Evolutionary conservation across 2,113 vertebrate species (phyloP).

Genomic region (Pithys albifrons): DNA sequence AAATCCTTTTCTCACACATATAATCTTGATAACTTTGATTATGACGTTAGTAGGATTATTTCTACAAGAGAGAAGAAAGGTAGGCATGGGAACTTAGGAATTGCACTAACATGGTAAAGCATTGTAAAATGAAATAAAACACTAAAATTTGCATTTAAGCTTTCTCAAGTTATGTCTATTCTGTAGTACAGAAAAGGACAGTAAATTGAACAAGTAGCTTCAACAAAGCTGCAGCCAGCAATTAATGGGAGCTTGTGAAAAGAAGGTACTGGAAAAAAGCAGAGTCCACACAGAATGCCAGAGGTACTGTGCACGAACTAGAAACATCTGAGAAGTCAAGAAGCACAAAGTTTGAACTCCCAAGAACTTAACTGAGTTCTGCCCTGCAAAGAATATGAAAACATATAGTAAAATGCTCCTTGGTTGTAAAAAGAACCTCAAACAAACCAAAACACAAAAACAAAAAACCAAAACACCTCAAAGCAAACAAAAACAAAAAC

Average conservation of each 20-base stretch:
- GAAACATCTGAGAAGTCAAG: neutral
- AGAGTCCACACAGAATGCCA: neutral
- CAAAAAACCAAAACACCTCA: neutral
- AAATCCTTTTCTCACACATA: neutral
- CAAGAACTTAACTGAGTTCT: neutral
- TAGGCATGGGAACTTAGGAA: neutral
- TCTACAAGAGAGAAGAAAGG: neutral
- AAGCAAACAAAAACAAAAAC: neutral
- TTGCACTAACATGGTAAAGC: neutral
- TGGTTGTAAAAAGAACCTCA: neutral
- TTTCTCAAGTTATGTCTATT: neutral
- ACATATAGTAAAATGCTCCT: neutral
- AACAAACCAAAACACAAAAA: neutral
- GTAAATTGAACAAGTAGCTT: neutral
- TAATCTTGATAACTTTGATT: conserved; percentile 13
- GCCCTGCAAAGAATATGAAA: neutral
- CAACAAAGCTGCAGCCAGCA: neutral
- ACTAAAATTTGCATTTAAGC: neutral
- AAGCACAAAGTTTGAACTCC: neutral
- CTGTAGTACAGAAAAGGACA: neutral
- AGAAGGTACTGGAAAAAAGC: neutral
- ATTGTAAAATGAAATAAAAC: neutral
- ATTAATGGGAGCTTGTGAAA: neutral
- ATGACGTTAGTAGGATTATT: neutral
- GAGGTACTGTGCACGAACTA: neutral